Evolutionary conservation across 2,888 invertebrate genomes (phyloP), one percentile per base, ranked within the genome.

Genomic region (Dolomedes plantarius): DNA sequence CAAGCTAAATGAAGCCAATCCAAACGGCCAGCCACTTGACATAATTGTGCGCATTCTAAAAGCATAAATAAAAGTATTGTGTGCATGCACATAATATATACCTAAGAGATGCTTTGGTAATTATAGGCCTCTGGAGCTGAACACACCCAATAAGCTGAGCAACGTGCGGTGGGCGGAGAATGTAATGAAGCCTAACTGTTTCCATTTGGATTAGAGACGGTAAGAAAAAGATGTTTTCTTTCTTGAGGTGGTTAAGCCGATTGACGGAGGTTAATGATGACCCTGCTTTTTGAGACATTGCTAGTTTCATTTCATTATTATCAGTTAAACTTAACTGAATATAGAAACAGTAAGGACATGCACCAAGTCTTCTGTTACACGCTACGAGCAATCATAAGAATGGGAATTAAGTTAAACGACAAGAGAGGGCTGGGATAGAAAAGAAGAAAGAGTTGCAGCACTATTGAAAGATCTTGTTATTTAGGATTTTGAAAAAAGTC

Each of bases 71-170:
- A 71, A 65, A 46, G 73, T 50, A 81, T 75, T 81, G 80, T 80
- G 50, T 74, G 74, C 19, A 74, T 81, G 82, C 75, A 75, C 74
- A 82, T 82, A 82, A 82, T 82, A 69, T 82, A 75, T 82, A 82
- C 82, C 75, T 71, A 32, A 62, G 39, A 67, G 36, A 50, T 65
- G 41, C 67, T 50, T 67, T 23, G 69, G 74, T 82, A 82, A 82
- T 82, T 82, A 82, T 27, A 75, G 75, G 41, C 31, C 75, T 71
- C 13, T 9, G 32, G 41, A 29, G 29, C 32, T 46, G 75, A 75
- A 82, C 82, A 82, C 82, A 82, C 82, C 82, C 82, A 71, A 69
- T 76, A 76, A 82, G 64, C 68, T 67, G 68, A 68, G 56, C 28
- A 81, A 81, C 68, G 74, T 74, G 69, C 50, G 74, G 62, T 64